Percentiles rank a stretch among this genome's conserved stretches.
These are phyloP conservation scores for Pristiophorus japonicus DNA, from an alignment of 2,113 vertebrate species.

Conservation along the genomic window DNA sequence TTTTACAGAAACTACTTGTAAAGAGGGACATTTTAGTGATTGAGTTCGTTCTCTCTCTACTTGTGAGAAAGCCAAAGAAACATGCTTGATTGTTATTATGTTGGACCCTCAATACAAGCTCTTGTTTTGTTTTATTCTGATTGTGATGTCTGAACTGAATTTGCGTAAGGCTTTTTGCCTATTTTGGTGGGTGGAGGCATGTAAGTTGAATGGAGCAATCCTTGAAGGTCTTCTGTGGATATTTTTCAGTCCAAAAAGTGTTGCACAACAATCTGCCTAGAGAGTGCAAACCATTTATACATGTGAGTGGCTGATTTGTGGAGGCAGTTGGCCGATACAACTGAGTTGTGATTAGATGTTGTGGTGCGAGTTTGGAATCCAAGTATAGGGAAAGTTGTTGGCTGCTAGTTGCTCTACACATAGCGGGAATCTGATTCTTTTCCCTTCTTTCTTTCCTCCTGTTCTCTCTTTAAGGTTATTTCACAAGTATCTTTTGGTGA, in stretches of 20 bases:
- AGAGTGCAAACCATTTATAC: background rate
- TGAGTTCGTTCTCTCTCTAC: background rate
- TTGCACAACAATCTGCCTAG: background rate
- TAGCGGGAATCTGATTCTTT: background rate
- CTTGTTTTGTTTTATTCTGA: background rate
- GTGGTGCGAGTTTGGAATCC: background rate
- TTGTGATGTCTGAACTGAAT: background rate
- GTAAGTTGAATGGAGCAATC: background rate
- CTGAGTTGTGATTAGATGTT: background rate
- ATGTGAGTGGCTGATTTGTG: background rate
- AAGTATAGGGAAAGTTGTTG: background rate
- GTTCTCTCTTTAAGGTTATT: background rate
- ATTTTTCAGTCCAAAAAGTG: background rate
- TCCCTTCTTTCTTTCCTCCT: background rate
- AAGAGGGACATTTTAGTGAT: background rate
- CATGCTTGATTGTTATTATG: background rate
- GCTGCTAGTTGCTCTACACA: background rate
- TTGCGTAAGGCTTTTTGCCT: background rate
- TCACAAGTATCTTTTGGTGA: background rate
- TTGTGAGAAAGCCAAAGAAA: background rate
- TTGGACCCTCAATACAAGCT: background rate
- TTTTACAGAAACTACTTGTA: background rate
- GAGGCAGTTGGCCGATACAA: background rate
- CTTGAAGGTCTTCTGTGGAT: background rate
- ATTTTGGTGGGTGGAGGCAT: background rate